Evolutionary conservation across 2,113 vertebrate genomes (phyloP).

Genomic region (Cyphomyrus discorhynchus): DNA sequence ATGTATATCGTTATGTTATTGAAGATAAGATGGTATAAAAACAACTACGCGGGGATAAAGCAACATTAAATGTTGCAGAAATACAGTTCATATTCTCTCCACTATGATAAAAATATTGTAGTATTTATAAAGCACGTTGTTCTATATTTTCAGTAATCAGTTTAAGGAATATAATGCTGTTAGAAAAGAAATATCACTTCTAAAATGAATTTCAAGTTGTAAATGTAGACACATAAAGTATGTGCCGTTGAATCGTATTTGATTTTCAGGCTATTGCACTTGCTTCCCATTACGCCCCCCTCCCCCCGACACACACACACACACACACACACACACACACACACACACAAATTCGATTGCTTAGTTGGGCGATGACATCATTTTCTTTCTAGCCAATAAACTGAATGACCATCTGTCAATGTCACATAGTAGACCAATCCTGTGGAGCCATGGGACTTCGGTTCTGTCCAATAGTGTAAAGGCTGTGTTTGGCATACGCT

Average conservation of each 20-base stretch:
- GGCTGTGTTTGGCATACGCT: neutral
- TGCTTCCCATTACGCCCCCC: neutral
- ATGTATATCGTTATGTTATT: neutral
- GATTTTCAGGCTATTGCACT: neutral
- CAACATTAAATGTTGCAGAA: neutral
- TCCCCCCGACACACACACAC: neutral
- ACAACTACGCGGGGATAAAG: neutral
- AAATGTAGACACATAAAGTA: neutral
- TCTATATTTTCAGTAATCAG: neutral
- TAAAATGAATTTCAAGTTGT: neutral
- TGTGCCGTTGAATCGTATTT: neutral
- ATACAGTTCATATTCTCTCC: neutral
- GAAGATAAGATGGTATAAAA: neutral
- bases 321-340: neutral
- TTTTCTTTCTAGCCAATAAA: slow-evolving; percentile 32
- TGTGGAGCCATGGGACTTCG: slow-evolving; percentile 9
- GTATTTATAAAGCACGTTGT: neutral
- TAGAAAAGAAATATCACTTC: neutral
- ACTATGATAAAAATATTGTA: neutral
- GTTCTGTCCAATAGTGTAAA: slow-evolving; percentile 34
- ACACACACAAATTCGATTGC: neutral
- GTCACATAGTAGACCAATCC: slow-evolving; percentile 39
- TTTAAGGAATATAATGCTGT: neutral
- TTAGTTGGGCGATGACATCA: slow-evolving; percentile 31
- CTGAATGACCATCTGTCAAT: slow-evolving; percentile 38